Evolutionary conservation across 37 sponge, comb jelly and placozoan species (phyloP), one percentile per base, ranked within the genome.

Genomic region (Aplysina aerophoba): DNA sequence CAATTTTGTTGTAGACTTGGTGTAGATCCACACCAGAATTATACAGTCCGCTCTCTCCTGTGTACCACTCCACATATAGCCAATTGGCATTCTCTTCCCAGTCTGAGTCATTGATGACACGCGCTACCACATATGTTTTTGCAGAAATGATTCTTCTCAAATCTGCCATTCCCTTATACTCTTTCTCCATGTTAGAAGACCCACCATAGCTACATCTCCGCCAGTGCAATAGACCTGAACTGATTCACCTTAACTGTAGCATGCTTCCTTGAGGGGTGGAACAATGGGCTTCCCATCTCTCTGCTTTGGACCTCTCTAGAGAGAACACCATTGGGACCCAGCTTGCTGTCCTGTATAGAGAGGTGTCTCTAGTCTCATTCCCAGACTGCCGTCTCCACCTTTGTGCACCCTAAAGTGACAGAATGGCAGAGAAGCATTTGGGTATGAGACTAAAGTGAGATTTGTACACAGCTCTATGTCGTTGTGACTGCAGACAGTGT

Each of bases 131-230:
- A 50, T 88, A 92, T 92, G 73, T 92, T 92, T 28, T 92, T 92
- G 89, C 89, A 92, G 66, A 92, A 92, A 27, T 84, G 50, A 55
- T 81, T n/a, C 79, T 4, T 63, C 14, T 41, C 82, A 83, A 83
- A 83, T 88, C 2, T 68, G 86, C 57, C 79, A 89, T 54, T 1
- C 80, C 80, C 3, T 65, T 73, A 55, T 92, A 92, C 50, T 44
- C n/a, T n/a, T n/a, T n/a, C 1, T 6, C 24, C 13, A 33, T 28
- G 11, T 84, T 89, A 89, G 88, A n/a, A n/a, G n/a, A n/a, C n/a
- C n/a, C n/a, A n/a, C n/a, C n/a, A n/a, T n/a, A 88, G 62, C 80
- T 92, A 88, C 86, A 92, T 88, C 53, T 92, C 92, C 34, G 89
- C 80, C 8, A 92, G 53, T 22, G 80, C 89, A 0, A 82, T 87